Conservation (phyloP, 2,113 vertebrate species). For the Oceanites oceanicus region DNA sequence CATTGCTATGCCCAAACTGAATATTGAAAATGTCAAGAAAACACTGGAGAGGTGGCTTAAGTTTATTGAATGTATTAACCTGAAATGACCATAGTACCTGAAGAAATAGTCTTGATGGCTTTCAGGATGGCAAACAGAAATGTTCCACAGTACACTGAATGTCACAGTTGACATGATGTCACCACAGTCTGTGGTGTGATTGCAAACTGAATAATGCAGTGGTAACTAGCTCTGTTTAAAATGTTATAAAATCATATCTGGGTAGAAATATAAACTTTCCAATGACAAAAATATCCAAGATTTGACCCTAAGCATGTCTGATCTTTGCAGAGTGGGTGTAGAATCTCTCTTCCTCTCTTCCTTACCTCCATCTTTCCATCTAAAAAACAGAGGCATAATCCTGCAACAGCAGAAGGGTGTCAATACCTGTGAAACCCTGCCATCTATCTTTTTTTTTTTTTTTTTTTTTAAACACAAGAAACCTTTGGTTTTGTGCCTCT, state of each 20-base stretch:
- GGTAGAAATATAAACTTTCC: not conserved
- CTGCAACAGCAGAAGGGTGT: not conserved
- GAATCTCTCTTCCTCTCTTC: not conserved
- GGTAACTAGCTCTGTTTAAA: not conserved
- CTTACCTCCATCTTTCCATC: not conserved
- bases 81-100: not conserved
- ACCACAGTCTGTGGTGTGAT: not conserved
- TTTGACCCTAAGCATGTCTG: not conserved
- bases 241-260: not conserved
- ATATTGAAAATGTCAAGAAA: slow-evolving; percentile 2
- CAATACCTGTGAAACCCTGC: not conserved
- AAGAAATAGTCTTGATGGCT: not conserved
- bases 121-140: not conserved
- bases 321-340: not conserved
- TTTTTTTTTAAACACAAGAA: not conserved
- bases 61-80: not conserved
- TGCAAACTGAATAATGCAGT: not conserved
- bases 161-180: not conserved
- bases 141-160: not conserved
- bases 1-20: not conserved
- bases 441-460: not conserved
- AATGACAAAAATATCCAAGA: not conserved
- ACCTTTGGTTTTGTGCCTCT: not conserved
- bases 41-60: not conserved
- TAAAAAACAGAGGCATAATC: not conserved